Evolutionary conservation across 2,797 vertebrate species (phyloP), one percentile per base, ranked within the genome.

Genomic region (Lemur catta): DNA sequence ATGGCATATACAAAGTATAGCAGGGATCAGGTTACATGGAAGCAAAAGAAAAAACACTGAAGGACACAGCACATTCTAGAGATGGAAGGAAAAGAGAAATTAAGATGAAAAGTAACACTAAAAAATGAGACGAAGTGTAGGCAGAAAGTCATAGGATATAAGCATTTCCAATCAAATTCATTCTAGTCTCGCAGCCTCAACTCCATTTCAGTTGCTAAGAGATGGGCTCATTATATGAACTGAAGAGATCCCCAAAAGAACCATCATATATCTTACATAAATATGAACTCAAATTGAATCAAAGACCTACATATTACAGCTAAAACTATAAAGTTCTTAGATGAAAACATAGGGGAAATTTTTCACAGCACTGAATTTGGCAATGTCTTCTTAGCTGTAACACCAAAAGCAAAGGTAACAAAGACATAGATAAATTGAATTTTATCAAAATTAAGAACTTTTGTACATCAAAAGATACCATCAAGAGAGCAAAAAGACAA

Each of bases 141-240:
- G 50, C 69, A 43, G 2, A 33, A 94, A 91, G 52, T 59, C 35
- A 41, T 1, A 46, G 46, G 30, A 92, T n/a, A 84, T 26, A 13
- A 69, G 20, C 11, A 74, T 65, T 85, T 81, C 61, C 8, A 72
- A 61, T 55, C 17, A 78, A 74, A 82, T 88, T 94, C 30, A 76
- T 75, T 76, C 20, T 4, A 72, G 48, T 71, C 12, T 93, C 61
- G 75, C 14, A 24, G 33, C 28, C n/a, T 61, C 11, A 67, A 76
- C 4, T n/a, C 84, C 69, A 89, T 52, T 94, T 94, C 79, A 74
- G 12, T 35, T 93, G 55, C 52, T 81, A 94, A 67, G 28, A 90
- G 41, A 82, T 9, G 0, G 14, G 15, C 41, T 63, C n/a, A 74
- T 46, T 43, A 41, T 30, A 71, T 26, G 48, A 89, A 26, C 59